These are phyloP conservation scores for Oryzias curvinotus DNA, from an alignment of 2,113 vertebrate species.

Conservation along the genomic window DNA sequence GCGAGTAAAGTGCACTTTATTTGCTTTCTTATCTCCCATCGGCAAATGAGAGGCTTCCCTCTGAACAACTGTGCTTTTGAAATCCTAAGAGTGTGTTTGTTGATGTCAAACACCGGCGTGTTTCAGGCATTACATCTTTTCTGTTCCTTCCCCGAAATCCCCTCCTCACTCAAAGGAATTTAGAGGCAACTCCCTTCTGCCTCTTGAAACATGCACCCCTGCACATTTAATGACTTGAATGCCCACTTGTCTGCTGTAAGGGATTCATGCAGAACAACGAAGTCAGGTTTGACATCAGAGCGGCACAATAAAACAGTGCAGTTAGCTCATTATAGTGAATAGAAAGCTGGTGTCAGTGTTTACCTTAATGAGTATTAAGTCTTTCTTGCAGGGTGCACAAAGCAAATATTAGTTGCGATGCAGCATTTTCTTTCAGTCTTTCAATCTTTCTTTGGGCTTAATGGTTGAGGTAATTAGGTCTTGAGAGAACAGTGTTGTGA, in stretches of 20 bases:
- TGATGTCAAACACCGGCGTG: slow-evolving; percentile 68
- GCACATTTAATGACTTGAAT: slow-evolving; percentile 1
- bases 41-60: slow-evolving; percentile 45
- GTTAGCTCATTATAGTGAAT: slow-evolving; percentile 10
- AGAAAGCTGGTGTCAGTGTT: background rate
- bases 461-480: slow-evolving; percentile 64
- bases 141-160: slow-evolving; percentile 54
- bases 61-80: slow-evolving; percentile 62
- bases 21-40: slow-evolving; percentile 68
- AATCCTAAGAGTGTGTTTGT: slow-evolving; percentile 67
- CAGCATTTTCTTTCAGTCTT: slow-evolving; percentile 7
- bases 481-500: slow-evolving; percentile 57
- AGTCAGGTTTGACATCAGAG: slow-evolving; percentile 1
- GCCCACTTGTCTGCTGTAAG: background rate
- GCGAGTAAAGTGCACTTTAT: slow-evolving; percentile 24
- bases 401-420: slow-evolving; percentile 20
- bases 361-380: slow-evolving; percentile 3
- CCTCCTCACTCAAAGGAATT: slow-evolving; percentile 48
- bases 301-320: background rate
- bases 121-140: slow-evolving; percentile 72
- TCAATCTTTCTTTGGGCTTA: slow-evolving; percentile 39
- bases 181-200: slow-evolving; percentile 9
- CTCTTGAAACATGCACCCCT: slow-evolving; percentile 6
- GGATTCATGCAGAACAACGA: slow-evolving; percentile 17
- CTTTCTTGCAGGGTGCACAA: slow-evolving; percentile 3